phyloP scores from a whole-genome alignment of 2,797 vertebrate genomes.

The Anniella stebbinsi region DNA sequence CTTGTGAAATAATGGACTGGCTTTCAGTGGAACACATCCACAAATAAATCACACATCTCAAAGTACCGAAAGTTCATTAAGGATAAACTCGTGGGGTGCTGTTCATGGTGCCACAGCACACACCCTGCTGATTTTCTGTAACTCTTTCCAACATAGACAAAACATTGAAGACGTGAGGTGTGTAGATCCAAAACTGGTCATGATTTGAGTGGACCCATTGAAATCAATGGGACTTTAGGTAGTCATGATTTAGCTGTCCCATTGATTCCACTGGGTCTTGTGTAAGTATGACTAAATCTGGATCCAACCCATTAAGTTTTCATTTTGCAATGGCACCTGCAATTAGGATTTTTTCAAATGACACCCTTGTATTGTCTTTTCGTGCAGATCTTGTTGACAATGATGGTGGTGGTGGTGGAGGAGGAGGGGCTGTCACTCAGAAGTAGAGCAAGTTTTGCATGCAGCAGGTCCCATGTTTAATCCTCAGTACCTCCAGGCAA shows the following conservation, averaged over 20 bases:
- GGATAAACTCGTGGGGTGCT: conserved; percentile 27
- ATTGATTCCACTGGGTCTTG: no score
- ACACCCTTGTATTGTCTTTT: conserved; percentile 27
- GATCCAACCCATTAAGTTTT: not conserved
- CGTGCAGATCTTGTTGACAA: no score
- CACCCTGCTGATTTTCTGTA: conserved; percentile 49
- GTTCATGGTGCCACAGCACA: conserved; percentile 34
- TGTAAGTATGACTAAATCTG: no score
- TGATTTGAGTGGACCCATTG: no score
- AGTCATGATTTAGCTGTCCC: no score
- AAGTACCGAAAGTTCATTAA: not conserved
- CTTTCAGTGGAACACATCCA: not conserved
- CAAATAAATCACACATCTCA: not conserved
- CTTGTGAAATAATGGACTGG: conserved; percentile 18
- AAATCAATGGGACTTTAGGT: no score
- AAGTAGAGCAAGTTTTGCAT: no score
- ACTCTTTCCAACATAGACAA: conserved; percentile 6
- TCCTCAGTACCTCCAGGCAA: no score
- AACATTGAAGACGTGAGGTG: not conserved
- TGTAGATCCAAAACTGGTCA: no score
- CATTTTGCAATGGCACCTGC: conserved; percentile 58
- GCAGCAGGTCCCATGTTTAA: no score
- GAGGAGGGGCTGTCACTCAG: no score
- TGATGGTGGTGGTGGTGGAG: no score
- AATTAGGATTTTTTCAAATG: conserved; percentile 49